Conservation (phyloP, 1,140 invertebrate species). For the Matsumurasca onukii region DNA sequence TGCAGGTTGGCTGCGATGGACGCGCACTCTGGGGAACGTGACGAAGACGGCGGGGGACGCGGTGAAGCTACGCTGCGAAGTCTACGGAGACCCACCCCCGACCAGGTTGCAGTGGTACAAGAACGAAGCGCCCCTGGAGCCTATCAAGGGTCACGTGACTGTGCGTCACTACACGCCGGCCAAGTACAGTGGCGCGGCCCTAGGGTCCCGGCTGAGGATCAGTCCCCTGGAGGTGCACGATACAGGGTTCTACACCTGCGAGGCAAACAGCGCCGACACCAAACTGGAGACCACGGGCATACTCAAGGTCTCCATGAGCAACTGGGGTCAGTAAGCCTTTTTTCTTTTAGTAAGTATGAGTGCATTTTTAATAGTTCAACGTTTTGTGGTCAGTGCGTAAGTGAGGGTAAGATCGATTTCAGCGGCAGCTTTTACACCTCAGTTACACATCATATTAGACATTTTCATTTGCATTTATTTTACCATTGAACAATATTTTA, state of each 20-base stretch:
- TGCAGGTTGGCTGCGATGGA: constrained; percentile 40
- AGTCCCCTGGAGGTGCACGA: constrained; percentile 63
- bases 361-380: no score
- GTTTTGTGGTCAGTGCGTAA: no score
- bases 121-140: constrained; percentile 61
- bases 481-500: no score
- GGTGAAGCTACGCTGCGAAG: constrained; percentile 66
- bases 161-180: constrained; percentile 28
- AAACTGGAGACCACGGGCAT: constrained; percentile 60
- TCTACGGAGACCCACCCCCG: constrained; percentile 61
- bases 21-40: constrained; percentile 54
- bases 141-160: constrained; percentile 52
- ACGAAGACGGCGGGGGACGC: constrained; percentile 62
- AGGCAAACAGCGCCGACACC: constrained; percentile 60
- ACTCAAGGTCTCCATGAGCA: constrained; percentile 55
- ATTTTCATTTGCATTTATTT: no score
- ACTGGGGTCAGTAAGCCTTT: constrained; percentile 40
- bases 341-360: background rate
- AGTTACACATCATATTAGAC: no score
- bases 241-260: constrained; percentile 69
- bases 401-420: no score
- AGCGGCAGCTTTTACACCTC: no score
- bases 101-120: constrained; percentile 65
- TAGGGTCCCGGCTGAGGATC: constrained; percentile 59
- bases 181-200: constrained; percentile 24